phyloP scores from a whole-genome alignment of 2,113 vertebrate genomes.

The Nematolebias whitei region DNA sequence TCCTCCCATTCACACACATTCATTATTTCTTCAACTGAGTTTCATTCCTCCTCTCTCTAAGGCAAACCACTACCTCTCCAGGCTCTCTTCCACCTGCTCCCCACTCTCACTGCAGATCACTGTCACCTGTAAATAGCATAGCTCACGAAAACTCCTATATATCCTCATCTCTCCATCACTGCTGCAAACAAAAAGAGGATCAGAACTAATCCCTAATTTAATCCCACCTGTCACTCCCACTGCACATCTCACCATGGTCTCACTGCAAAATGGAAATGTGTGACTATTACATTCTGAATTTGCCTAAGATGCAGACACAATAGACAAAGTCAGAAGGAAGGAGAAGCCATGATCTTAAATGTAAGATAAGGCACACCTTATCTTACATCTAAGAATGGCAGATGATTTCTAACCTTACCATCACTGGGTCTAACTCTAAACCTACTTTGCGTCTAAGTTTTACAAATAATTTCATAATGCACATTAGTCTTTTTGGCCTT shows the following conservation, averaged over 20 bases:
- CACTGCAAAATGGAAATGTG: slow-evolving; percentile 65
- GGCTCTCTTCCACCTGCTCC: too few relatives aligned
- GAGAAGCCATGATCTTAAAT: slow-evolving; percentile 76
- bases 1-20: too few relatives aligned
- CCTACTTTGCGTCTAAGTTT: neutral
- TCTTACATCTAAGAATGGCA: slow-evolving; percentile 81
- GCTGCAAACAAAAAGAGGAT: too few relatives aligned
- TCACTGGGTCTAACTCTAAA: slow-evolving; percentile 23
- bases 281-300: slow-evolving; percentile 78
- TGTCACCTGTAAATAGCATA: too few relatives aligned
- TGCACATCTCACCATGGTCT: neutral
- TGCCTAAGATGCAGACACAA: slow-evolving; percentile 76
- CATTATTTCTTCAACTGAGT: too few relatives aligned
- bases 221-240: too few relatives aligned
- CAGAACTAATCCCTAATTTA: too few relatives aligned
- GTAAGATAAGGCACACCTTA: slow-evolving; percentile 81
- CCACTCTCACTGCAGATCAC: too few relatives aligned
- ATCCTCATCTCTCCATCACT: too few relatives aligned
- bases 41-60: too few relatives aligned
- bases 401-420: slow-evolving; percentile 55
- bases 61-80: too few relatives aligned
- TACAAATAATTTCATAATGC: slow-evolving; percentile 9
- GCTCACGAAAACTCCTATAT: too few relatives aligned
- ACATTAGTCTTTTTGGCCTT: neutral
- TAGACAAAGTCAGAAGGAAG: slow-evolving; percentile 81